Evolutionary conservation across 2,797 vertebrate genomes (phyloP).

Genomic region (Labroides dimidiatus): DNA sequence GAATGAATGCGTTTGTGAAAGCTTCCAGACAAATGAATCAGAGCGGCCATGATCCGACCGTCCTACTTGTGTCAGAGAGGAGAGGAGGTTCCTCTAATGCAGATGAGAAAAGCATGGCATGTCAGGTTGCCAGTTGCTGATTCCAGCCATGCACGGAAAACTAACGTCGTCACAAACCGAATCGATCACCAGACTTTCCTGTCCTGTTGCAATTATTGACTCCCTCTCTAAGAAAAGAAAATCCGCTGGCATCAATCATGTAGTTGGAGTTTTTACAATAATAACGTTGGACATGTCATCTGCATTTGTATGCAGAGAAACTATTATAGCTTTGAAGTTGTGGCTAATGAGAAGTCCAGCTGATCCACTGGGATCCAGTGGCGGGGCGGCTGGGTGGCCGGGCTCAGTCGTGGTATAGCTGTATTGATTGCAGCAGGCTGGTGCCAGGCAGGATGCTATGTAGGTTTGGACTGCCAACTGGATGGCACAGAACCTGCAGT

Average conservation of each 20-base stretch:
- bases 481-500: slow-evolving; percentile 46
- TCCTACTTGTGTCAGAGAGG: slow-evolving; percentile 64
- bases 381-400: slow-evolving; percentile 37
- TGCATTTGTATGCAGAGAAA: slow-evolving; percentile 34
- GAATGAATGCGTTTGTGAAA: slow-evolving; percentile 40
- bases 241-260: slow-evolving; percentile 61
- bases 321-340: slow-evolving; percentile 42
- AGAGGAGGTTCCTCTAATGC: slow-evolving; percentile 34
- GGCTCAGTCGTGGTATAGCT: slow-evolving; percentile 34
- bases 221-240: slow-evolving; percentile 60
- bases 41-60: slow-evolving; percentile 37
- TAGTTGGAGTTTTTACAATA: slow-evolving; percentile 62
- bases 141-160: slow-evolving; percentile 69
- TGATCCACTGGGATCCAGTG: slow-evolving; percentile 52
- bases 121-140: slow-evolving; percentile 58
- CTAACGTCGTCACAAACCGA: slow-evolving; percentile 44
- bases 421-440: slow-evolving; percentile 50
- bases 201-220: slow-evolving; percentile 59
- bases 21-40: slow-evolving; percentile 57
- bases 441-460: slow-evolving; percentile 51
- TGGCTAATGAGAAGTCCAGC: slow-evolving; percentile 74
- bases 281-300: slow-evolving; percentile 63
- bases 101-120: slow-evolving; percentile 76
- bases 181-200: slow-evolving; percentile 58
- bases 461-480: slow-evolving; percentile 39